These are phyloP conservation scores for Chamaea fasciata DNA, from an alignment of 2,113 vertebrate species.

Conservation along the genomic window DNA sequence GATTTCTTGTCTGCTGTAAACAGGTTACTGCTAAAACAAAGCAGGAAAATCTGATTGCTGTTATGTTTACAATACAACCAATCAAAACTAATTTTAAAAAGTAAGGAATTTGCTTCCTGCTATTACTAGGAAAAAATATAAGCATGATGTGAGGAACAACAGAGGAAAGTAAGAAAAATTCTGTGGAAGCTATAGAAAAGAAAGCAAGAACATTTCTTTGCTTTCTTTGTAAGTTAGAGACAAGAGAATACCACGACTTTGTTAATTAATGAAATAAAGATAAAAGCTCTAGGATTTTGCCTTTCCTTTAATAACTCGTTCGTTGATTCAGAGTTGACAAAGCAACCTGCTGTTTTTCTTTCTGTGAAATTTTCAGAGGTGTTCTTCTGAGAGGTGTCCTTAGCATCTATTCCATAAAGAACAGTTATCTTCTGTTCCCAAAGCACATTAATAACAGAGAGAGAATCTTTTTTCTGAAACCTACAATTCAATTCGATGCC, in stretches of 20 bases:
- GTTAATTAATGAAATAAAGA: not conserved
- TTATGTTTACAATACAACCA: not conserved
- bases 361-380: not conserved
- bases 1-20: not conserved
- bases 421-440: not conserved
- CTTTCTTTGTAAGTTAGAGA: not conserved
- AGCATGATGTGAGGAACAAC: not conserved
- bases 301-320: not conserved
- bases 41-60: not conserved
- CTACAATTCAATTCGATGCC: not conserved
- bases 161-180: not conserved
- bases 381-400: not conserved
- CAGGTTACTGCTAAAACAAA: not conserved
- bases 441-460: not conserved
- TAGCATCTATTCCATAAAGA: not conserved
- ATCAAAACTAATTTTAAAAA: not conserved
- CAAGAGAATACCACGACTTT: not conserved
- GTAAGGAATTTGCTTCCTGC: not conserved
- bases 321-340: not conserved
- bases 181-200: not conserved
- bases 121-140: not conserved
- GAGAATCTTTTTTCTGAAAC: not conserved
- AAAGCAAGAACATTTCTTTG: not conserved
- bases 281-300: not conserved
- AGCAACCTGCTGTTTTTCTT: not conserved